Conservation (phyloP, 2,113 vertebrate genomes). For the Piprites chloris region DNA sequence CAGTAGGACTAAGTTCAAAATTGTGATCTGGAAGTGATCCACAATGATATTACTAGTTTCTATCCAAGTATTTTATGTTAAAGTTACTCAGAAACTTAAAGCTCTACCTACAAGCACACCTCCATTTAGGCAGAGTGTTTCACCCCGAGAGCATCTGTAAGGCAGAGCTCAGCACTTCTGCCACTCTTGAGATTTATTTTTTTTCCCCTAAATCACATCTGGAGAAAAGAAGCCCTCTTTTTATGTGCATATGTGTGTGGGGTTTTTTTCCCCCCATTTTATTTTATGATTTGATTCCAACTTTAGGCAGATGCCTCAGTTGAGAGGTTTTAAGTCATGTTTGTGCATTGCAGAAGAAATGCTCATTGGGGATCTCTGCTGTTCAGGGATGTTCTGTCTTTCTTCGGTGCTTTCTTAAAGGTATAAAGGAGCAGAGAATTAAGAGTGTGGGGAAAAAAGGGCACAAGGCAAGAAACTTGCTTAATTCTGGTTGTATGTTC, state of each 20-base stretch:
- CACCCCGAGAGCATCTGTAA: background rate
- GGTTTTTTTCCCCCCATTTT: background rate
- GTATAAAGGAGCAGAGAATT: background rate
- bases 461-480: background rate
- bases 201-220: background rate
- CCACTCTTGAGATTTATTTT: background rate
- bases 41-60: fast-evolving
- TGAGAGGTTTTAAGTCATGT: background rate
- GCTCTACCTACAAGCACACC: fast-evolving
- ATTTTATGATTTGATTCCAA: background rate
- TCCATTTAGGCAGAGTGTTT: background rate
- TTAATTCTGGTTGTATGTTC: background rate
- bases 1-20: background rate
- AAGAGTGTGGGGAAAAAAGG: background rate
- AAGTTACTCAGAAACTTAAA: background rate
- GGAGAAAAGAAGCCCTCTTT: background rate
- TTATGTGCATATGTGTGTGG: background rate
- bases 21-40: background rate
- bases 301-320: background rate
- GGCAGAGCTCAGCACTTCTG: background rate
- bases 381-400: background rate
- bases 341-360: background rate
- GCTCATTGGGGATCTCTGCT: background rate
- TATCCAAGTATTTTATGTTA: background rate
- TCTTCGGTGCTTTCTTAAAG: background rate